phyloP scores from a whole-genome alignment of 2,888 invertebrate genomes.

The Cheilosia impressa region DNA sequence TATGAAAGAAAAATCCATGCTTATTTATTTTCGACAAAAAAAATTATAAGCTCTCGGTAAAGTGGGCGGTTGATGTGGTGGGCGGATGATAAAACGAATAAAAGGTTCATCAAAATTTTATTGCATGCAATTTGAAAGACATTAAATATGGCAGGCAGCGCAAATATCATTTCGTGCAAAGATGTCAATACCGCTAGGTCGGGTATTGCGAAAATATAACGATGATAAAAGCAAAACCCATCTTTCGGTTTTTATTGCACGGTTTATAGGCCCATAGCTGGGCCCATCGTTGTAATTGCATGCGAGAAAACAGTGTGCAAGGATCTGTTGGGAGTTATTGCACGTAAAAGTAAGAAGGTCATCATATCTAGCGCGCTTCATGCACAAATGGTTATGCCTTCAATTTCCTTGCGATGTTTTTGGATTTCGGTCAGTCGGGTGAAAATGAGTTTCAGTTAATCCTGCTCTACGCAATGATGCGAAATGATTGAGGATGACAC shows the following conservation, averaged over 20 bases:
- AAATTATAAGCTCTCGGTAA: slow-evolving; percentile 30
- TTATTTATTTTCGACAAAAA: neutral
- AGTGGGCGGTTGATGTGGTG: slow-evolving; percentile 13
- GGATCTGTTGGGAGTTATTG: slow-evolving; percentile 45
- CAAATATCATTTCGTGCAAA: slow-evolving; percentile 44
- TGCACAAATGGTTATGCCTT: slow-evolving; percentile 36
- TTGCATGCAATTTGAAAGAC: slow-evolving; percentile 62
- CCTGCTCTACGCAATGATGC: slow-evolving; percentile 5
- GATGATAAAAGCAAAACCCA: slow-evolving; percentile 50
- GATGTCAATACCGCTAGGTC: neutral
- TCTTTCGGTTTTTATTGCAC: slow-evolving; percentile 59
- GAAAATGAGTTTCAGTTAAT: slow-evolving; percentile 6
- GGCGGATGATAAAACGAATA: slow-evolving; percentile 57
- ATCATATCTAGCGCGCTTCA: slow-evolving; percentile 20
- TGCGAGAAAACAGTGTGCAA: slow-evolving; percentile 20
- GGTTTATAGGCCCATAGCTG: slow-evolving; percentile 41
- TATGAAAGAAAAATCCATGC: slow-evolving; percentile 20
- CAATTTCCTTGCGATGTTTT: slow-evolving; percentile 43
- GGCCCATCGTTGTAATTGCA: slow-evolving; percentile 14
- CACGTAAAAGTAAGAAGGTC: slow-evolving; percentile 23
- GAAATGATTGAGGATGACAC: slow-evolving; percentile 22
- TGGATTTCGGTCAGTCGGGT: slow-evolving; percentile 4
- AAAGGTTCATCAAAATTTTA: slow-evolving; percentile 67
- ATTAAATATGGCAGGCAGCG: slow-evolving; percentile 58
- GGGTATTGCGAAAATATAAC: slow-evolving; percentile 33